Percentiles rank a stretch among this genome's conserved stretches.
Conservation (phyloP, 2,888 invertebrate genomes). For the Erpobdella octoculata region DNA sequence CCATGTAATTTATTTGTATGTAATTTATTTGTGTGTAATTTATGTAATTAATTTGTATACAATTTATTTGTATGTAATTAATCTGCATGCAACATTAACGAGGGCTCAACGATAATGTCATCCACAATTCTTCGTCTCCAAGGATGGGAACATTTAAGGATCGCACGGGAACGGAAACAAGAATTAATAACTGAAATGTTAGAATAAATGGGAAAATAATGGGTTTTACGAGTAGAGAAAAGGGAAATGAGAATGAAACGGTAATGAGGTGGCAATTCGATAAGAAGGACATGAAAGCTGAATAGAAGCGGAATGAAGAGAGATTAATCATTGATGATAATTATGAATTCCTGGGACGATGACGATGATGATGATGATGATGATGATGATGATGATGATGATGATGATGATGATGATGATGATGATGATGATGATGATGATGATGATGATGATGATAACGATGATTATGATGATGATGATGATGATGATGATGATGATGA, state of each 20-base stretch:
- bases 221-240: not conserved
- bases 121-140: no score
- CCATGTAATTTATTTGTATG: no score
- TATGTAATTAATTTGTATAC: no score
- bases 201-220: not conserved
- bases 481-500: constrained; percentile 15
- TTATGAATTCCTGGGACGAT: not conserved
- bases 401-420: constrained; percentile 23
- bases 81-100: no score
- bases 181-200: no score
- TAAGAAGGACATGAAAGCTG: not conserved
- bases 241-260: not conserved
- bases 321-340: not conserved
- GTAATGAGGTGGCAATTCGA: not conserved
- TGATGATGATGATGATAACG: constrained; percentile 17
- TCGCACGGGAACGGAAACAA: no score
- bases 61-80: no score
- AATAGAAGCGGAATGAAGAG: not conserved
- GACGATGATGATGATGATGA: constrained; percentile 16
- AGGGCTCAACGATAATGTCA: no score
- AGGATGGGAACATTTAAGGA: no score
- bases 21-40: no score
- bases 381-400: constrained; percentile 17
- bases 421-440: constrained; percentile 23
- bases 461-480: constrained; percentile 13